These are phyloP conservation scores for Patella pellucida DNA, from an alignment of 2,888 invertebrate genomes.

Conservation along the genomic window DNA sequence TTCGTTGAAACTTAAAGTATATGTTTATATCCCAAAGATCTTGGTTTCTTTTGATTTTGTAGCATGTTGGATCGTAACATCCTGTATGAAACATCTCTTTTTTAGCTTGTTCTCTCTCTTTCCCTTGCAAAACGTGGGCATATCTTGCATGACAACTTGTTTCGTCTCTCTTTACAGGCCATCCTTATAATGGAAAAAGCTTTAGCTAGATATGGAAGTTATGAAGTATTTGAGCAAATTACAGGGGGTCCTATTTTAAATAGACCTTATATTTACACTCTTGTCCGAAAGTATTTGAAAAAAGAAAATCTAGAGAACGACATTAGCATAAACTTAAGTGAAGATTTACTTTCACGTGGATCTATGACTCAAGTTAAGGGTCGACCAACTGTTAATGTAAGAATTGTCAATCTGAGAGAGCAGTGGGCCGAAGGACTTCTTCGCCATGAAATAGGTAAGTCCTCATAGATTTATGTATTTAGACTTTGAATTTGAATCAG, in stretches of 20 bases:
- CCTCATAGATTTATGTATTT: neutral
- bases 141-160: too few relatives aligned
- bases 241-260: constrained; percentile 60
- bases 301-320: constrained; percentile 55
- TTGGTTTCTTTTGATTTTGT: too few relatives aligned
- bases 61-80: too few relatives aligned
- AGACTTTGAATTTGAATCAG: neutral
- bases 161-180: constrained; percentile 47
- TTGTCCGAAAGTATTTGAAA: constrained; percentile 51
- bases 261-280: constrained; percentile 48
- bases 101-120: too few relatives aligned
- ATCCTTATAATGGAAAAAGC: constrained; percentile 60
- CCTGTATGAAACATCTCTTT: too few relatives aligned
- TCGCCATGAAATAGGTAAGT: constrained; percentile 64
- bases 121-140: too few relatives aligned
- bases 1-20: too few relatives aligned
- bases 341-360: constrained; percentile 62
- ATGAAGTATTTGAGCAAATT: constrained; percentile 61
- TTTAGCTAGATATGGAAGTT: constrained; percentile 56
- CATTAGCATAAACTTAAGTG: constrained; percentile 53
- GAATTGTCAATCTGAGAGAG: constrained; percentile 59
- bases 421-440: constrained; percentile 65
- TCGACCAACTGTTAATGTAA: constrained; percentile 59
- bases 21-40: too few relatives aligned
- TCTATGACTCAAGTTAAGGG: constrained; percentile 64